Percentiles rank a stretch among this genome's conserved stretches.
phyloP scores from a whole-genome alignment of 2,797 vertebrate species.

The Ispidina lecontei region DNA sequence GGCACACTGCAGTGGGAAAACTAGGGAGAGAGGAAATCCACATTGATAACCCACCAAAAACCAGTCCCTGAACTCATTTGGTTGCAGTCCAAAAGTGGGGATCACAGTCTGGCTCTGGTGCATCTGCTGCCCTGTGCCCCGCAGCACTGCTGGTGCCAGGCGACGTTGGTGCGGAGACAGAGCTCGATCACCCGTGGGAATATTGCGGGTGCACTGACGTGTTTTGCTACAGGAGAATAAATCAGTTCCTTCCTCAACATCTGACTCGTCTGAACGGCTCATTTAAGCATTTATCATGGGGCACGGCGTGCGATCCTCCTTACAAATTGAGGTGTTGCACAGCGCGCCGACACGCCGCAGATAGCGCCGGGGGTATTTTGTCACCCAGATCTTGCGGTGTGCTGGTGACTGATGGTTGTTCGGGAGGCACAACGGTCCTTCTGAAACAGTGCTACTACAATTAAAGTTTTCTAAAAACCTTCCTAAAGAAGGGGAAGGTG shows the following conservation, averaged over 20 bases:
- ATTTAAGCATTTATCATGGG: not conserved
- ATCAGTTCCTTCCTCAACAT: not conserved
- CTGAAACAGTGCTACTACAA: constrained; percentile 23
- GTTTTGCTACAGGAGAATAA: not conserved
- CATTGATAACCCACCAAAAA: rapidly evolving
- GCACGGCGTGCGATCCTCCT: not conserved
- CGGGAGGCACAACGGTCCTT: not conserved
- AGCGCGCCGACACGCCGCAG: not conserved
- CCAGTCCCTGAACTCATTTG: not conserved
- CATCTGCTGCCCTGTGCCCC: rapidly evolving
- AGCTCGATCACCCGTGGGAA: not conserved
- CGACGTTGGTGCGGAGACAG: rapidly evolving
- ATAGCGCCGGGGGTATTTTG: not conserved
- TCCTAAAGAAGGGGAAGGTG: not conserved
- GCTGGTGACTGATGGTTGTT: not conserved
- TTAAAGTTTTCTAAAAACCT: constrained; percentile 46
- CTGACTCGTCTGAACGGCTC: not conserved
- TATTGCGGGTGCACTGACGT: not conserved
- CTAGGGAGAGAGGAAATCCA: not conserved
- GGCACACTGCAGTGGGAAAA: not conserved
- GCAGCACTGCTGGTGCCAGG: not conserved
- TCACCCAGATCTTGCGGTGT: not conserved
- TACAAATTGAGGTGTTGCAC: not conserved
- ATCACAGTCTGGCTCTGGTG: rapidly evolving
- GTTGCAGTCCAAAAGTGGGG: rapidly evolving